A percentile compares a stretch with the other conserved stretches of the same genome.
phyloP scores from a whole-genome alignment of 2,113 vertebrate species.

The Austrofundulus limnaeus region DNA sequence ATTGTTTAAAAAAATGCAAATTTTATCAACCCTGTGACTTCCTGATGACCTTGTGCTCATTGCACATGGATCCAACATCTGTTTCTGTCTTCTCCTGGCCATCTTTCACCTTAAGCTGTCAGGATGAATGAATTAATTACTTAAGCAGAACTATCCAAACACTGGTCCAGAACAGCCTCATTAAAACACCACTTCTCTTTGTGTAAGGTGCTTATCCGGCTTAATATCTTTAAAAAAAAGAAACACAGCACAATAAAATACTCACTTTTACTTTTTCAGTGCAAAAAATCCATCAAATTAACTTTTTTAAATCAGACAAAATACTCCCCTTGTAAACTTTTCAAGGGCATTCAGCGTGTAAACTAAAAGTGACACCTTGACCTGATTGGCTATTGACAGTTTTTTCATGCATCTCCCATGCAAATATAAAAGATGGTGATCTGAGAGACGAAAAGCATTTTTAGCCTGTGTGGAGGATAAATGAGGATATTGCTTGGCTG shows the following conservation, averaged over 20 bases:
- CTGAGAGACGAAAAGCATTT: constrained; percentile 7
- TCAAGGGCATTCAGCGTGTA: fast-evolving
- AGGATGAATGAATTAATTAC: constrained; percentile 39
- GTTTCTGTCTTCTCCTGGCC: constrained; percentile 1
- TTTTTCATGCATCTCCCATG: neutral
- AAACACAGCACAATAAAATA: neutral
- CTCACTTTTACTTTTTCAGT: neutral
- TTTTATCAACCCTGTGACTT: neutral
- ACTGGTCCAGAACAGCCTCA: constrained; percentile 7
- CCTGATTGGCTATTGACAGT: neutral
- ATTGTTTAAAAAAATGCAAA: neutral
- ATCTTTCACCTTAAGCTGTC: constrained; percentile 19
- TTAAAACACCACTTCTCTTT: neutral
- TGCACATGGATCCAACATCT: constrained; percentile 18
- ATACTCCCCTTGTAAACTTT: neutral
- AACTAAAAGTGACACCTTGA: neutral
- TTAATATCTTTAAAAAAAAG: neutral
- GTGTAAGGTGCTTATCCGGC: too few relatives aligned
- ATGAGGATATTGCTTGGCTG: constrained; percentile 22
- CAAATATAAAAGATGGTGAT: neutral
- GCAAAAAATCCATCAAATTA: neutral
- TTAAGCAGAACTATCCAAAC: constrained; percentile 1
- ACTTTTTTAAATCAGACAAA: neutral
- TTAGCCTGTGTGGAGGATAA: neutral
- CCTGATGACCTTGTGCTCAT: constrained; percentile 4